These are phyloP conservation scores for Crossocerus cetratus DNA, from an alignment of 2,888 invertebrate species.

Conservation along the genomic window DNA sequence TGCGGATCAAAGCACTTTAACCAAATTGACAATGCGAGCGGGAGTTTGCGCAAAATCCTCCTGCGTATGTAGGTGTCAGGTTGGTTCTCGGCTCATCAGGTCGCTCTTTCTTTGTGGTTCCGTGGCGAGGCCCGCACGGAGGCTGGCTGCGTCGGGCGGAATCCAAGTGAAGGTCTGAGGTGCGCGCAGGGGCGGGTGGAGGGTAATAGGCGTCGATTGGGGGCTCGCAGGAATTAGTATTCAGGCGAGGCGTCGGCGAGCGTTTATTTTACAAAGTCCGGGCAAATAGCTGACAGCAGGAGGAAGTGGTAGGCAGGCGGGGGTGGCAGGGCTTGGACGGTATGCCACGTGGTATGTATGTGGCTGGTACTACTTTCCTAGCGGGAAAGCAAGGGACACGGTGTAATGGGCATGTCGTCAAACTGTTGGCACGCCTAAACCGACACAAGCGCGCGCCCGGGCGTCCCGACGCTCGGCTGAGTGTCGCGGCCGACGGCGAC, in stretches of 20 bases:
- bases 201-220: constrained; percentile 24
- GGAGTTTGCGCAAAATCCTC: constrained; percentile 16
- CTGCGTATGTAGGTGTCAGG: not conserved
- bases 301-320: constrained; percentile 6
- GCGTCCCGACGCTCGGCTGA: constrained; percentile 42
- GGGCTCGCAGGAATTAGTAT: constrained; percentile 64
- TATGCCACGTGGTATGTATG: constrained; percentile 51
- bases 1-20: no score
- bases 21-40: constrained; percentile 3
- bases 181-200: not conserved
- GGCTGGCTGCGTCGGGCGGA: not conserved
- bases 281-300: constrained; percentile 63
- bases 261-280: constrained; percentile 73
- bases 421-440: constrained; percentile 72
- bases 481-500: constrained; percentile 43
- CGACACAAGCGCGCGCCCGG: constrained; percentile 62
- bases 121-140: not conserved
- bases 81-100: not conserved
- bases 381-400: constrained; percentile 42
- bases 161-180: constrained; percentile 7
- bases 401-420: constrained; percentile 74
- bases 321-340: constrained; percentile 16
- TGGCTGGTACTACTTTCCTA: constrained; percentile 40
- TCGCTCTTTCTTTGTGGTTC: constrained; percentile 25
- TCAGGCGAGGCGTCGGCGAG: constrained; percentile 63